Evolutionary conservation across 2,888 invertebrate species (phyloP), one percentile per base, ranked within the genome.

Genomic region (Ormyrus pomaceus): DNA sequence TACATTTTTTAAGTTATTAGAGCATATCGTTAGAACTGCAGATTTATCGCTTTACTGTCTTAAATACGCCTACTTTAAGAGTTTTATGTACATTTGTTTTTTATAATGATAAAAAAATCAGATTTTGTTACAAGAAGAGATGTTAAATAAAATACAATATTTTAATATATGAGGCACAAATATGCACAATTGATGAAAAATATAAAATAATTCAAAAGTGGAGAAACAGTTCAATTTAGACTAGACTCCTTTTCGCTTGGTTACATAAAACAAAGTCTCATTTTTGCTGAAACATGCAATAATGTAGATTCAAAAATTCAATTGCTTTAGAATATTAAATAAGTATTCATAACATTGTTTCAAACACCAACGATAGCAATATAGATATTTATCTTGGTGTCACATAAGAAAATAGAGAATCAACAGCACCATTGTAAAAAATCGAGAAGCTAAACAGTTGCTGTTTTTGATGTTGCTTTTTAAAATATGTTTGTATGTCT

Each of bases 361-460:
- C 45, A 1, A 73, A 61, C 46, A 71, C 19, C 48, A 51, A n/a
- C 7, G 0, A 19, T 51, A 48, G 5, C 34, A 11, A 64, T n/a
- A 56, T 19, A 62, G 11, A 48, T 11, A 65, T 71, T 34, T 76
- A 76, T n/a, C 68, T 68, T 62, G 56, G 6, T 65, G 62, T 61
- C 8, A 66, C 64, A 6, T 34, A 53, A 58, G 75, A 50, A 70
- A 77, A 80, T 62, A 77, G 50, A 58, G 72, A 68, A 68, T 80
- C 75, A 34, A 80, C 76, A 77, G 72, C 62, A 72, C 72, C 56
- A 62, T 68, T 80, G 62, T 80, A 80, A 11, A 76, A 68, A 72
- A 68, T 72, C 76, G 62, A 80, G 34, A 80, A 68, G 11, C 72
- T 58, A 56, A 77, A 50, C 11, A 64, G 62, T 5, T 73, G 70